Conservation (phyloP, 2,888 invertebrate species). For the Sphecodes monilicornis region DNA sequence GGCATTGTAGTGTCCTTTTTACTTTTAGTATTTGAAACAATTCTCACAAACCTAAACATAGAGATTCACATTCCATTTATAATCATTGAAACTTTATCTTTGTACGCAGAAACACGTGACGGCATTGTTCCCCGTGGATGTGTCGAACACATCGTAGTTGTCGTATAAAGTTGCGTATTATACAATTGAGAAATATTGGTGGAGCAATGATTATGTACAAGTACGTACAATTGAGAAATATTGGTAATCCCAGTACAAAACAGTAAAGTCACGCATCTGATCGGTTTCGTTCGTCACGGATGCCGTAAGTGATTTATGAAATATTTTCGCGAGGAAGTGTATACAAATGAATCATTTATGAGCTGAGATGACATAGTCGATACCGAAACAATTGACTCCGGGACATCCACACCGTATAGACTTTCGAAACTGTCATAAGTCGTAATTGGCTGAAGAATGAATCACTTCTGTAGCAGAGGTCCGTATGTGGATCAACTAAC, state of each 20-base stretch:
- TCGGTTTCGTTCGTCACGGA: neutral
- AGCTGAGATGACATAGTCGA: neutral
- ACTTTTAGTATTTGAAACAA: too few relatives aligned
- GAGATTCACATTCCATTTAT: neutral
- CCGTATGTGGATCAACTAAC: neutral
- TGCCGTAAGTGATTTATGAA: conserved; percentile 2
- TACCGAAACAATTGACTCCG: neutral
- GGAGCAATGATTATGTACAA: neutral
- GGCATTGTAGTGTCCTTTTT: too few relatives aligned
- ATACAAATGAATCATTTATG: conserved; percentile 16
- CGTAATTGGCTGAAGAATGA: neutral
- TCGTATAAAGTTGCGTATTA: neutral
- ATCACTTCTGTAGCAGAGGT: neutral
- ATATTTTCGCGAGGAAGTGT: neutral
- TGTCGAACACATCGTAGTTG: neutral
- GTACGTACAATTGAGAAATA: conserved; percentile 2
- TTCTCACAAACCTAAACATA: neutral
- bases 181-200: neutral
- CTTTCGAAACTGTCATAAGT: conserved; percentile 10
- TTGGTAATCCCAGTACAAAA: neutral
- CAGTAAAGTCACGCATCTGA: neutral
- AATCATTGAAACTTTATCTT: too few relatives aligned
- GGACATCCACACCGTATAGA: conserved; percentile 6
- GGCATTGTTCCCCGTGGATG: neutral
- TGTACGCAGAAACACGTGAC: neutral